A percentile compares a stretch with the other conserved stretches of the same genome.
Conservation (phyloP, 2,888 invertebrate species). For the Phasia obesa region DNA sequence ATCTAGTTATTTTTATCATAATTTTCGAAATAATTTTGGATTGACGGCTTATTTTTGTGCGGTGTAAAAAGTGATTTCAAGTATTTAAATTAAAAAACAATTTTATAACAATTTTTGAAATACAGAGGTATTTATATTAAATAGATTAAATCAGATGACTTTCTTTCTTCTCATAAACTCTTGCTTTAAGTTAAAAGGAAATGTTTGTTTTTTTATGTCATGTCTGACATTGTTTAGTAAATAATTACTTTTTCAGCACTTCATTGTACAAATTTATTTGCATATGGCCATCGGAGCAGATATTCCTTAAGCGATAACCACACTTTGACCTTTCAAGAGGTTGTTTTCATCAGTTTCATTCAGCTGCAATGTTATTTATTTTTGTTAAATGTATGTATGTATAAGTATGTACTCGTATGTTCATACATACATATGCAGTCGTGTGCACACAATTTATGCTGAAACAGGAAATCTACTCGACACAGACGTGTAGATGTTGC, state of each 20-base stretch:
- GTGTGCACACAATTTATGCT: conserved; percentile 21
- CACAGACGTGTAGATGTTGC: background rate
- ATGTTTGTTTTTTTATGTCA: background rate
- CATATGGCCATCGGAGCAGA: conserved; percentile 17
- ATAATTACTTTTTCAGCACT: conserved; percentile 29
- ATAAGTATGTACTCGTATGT: too few species aligned
- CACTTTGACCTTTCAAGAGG: conserved; percentile 56
- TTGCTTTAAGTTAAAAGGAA: background rate
- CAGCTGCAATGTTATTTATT: conserved; percentile 39
- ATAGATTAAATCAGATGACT: too few species aligned
- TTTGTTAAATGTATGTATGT: too few species aligned
- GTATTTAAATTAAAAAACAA: too few species aligned
- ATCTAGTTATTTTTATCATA: too few species aligned
- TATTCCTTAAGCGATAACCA: conserved; percentile 3
- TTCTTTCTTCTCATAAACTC: background rate
- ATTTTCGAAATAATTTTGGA: too few species aligned
- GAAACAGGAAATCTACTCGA: background rate
- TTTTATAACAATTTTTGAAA: too few species aligned
- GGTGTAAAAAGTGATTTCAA: too few species aligned
- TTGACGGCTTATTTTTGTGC: too few species aligned
- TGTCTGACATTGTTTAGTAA: conserved; percentile 33
- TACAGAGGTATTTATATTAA: too few species aligned
- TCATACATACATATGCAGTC: too few species aligned
- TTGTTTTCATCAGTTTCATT: conserved; percentile 13
- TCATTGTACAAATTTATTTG: background rate